Evolutionary conservation across 2,888 invertebrate genomes (phyloP), one percentile per base, ranked within the genome.

Genomic region (Hirudinaria manillensis): DNA sequence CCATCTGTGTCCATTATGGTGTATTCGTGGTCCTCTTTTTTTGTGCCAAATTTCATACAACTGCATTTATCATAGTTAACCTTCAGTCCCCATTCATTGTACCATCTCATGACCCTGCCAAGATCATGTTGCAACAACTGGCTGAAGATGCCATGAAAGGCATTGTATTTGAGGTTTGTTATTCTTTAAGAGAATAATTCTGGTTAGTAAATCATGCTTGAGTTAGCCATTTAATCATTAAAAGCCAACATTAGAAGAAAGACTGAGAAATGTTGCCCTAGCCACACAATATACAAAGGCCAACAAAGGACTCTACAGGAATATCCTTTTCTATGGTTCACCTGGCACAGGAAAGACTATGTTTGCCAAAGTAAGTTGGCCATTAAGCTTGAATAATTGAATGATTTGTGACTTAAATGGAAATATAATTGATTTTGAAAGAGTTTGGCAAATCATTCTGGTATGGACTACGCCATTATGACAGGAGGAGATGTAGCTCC

Each of bases 401-500:
- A n/a, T n/a, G n/a, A n/a, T n/a, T n/a, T n/a, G n/a, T n/a, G n/a
- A n/a, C n/a, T 29, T 61, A n/a, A 4, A 27, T 61, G n/a, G n/a
- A n/a, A n/a, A n/a, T 27, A 7, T 4, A 6, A n/a, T 61, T 29
- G 10, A 29, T 61, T 61, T 29, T 61, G 24, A 3, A 81, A 94
- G 92, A 92, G 94, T 89, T 86, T 99, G 79, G 97, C 99, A 0
- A 90, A 91, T 82, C 96, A 99, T 86, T 98, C 97, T 6, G 95
- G 94, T 7, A 94, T 99, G 93, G 98, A 99, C 81, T 99, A 94
- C 83, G 99, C 99, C 0, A 95, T 99, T 79, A 89, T 99, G 87
- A 99, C 98, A 0, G 99, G 99, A 7, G 99, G 99, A 78, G 99
- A 99, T 87, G 92, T 99, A 0, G 94, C 95, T 0, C 98, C 99